Evolutionary conservation across 2,113 vertebrate species (phyloP).

Genomic region (Heterochromis multidens): DNA sequence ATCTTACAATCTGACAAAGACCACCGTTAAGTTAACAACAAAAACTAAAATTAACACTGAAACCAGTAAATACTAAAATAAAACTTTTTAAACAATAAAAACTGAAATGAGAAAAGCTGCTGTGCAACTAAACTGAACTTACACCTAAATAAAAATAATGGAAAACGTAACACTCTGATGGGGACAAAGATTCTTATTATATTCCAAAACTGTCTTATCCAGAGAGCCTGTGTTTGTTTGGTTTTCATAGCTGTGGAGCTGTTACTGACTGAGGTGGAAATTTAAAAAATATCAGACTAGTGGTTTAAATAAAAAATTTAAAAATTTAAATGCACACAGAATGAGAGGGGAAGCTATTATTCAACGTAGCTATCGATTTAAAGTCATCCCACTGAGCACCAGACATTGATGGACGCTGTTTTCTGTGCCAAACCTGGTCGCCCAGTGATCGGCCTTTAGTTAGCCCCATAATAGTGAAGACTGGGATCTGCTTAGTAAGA

Average conservation of each 20-base stretch:
- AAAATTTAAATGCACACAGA: background rate
- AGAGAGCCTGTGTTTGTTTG: background rate
- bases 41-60: too few relatives aligned
- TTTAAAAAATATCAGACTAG: rapidly evolving
- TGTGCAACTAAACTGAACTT: background rate
- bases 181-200: too few relatives aligned
- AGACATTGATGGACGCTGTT: rapidly evolving
- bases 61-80: too few relatives aligned
- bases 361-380: background rate
- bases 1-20: too few relatives aligned
- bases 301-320: background rate
- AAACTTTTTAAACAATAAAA: too few relatives aligned
- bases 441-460: rapidly evolving
- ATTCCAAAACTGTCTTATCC: too few relatives aligned
- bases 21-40: too few relatives aligned
- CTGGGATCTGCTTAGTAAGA: background rate
- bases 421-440: background rate
- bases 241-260: too few relatives aligned
- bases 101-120: too few relatives aligned
- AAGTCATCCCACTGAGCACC: rapidly evolving
- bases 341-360: background rate
- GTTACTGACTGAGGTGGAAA: too few relatives aligned
- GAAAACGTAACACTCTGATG: too few relatives aligned
- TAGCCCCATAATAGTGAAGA: background rate
- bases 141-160: background rate